Base-by-base conservation (phyloP, 2,888 invertebrate species). In the Ectemnius lituratus region DNA sequence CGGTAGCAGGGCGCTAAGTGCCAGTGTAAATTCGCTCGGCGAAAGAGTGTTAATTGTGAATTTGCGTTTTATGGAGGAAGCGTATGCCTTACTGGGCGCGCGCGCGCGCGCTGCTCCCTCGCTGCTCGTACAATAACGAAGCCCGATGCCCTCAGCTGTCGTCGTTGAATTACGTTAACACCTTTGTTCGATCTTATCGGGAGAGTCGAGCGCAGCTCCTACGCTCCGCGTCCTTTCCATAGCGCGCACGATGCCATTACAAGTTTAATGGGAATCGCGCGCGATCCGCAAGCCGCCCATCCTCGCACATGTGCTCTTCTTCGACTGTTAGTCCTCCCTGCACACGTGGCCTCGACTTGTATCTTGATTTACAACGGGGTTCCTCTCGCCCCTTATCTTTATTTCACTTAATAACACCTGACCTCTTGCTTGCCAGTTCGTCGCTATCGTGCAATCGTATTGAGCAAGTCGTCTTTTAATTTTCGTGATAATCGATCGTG, bases 41-140 rank as follows among this genome's bases (percentile, higher is more conserved):
- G 70, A 70, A 80, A 80, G 80, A 85, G 88, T 81, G 87, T 87
- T 87, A 87, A 88, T 87, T 85, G 86, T 82, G 79, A 87, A 87
- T 88, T 87, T 86, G 85, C 88, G 84, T 88, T 87, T 88, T 85
- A 84, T 82, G 78, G 84, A 83, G 86, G 84, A 85, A 87, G 84
- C 82, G 71, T 74, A 71, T 62, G 63, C 47, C n/a, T 13, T 16
- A 27, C 37, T 45, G 57, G 47, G 49, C 62, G 64, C 46, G 64
- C 46, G 18, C n/a, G 18, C n/a, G 45, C 62, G 64, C 46, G 18
- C n/a, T 6, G 62, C n/a, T 16, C n/a, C 69, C 14, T 49, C 52
- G 62, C 61, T 62, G 1, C 58, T 16, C 63, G 70, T 59, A 56
- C 70, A 62, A 56, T 60, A 64, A 70, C 65, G 68, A 70, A 65